Percentiles rank a stretch among this genome's conserved stretches.
Conservation (phyloP, 2,113 vertebrate genomes). For the Gnathonemus echidnorhynchus region DNA sequence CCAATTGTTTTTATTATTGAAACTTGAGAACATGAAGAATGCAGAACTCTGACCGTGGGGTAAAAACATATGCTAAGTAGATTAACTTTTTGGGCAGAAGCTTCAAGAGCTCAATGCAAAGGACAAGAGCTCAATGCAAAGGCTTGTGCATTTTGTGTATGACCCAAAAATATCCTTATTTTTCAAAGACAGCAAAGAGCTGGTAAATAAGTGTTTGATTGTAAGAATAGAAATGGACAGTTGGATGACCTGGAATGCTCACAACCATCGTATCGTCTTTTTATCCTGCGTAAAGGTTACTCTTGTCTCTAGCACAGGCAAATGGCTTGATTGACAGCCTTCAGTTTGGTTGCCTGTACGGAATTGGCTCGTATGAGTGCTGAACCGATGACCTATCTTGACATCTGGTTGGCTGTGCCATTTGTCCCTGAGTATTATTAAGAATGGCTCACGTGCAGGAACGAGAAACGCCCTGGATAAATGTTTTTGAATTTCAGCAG, state of each 20-base stretch:
- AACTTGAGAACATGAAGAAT: neutral
- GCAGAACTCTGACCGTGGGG: neutral
- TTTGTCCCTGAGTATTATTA: conserved; percentile 1
- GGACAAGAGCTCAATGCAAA: neutral
- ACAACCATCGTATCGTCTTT: too few species aligned
- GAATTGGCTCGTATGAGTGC: neutral
- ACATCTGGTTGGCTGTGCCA: neutral
- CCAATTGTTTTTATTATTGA: neutral
- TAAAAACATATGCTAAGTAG: neutral
- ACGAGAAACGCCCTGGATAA: conserved; percentile 6
- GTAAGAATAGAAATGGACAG: neutral
- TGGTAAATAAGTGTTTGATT: neutral
- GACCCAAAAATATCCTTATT: neutral
- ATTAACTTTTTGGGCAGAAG: neutral
- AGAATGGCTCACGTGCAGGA: neutral
- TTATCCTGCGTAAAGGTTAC: neutral
- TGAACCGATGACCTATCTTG: neutral
- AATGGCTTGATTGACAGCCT: neutral
- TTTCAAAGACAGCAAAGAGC: neutral
- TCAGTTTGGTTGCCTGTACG: neutral
- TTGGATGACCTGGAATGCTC: neutral
- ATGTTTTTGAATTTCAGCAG: neutral
- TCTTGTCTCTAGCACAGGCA: neutral
- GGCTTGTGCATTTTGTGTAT: neutral
- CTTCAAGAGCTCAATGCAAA: neutral